Conservation (phyloP, 1,140 invertebrate species). For the Drosophila prosaltans region DNA sequence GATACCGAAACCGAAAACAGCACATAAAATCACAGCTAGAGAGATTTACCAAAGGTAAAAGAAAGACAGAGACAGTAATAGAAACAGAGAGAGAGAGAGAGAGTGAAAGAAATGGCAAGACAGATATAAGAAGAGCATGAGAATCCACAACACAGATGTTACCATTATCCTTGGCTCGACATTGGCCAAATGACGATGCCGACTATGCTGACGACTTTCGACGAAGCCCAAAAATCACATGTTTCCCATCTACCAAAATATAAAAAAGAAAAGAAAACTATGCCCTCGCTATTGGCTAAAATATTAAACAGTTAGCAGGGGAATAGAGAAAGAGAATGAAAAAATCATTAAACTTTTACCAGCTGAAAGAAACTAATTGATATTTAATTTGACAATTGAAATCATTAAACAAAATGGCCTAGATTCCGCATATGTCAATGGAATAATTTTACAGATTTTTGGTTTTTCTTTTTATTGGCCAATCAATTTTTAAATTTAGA, state of each 20-base stretch:
- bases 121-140: slow-evolving; percentile 15
- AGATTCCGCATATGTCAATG: no score
- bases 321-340: background rate
- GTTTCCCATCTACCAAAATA: background rate
- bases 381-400: no score
- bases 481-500: no score
- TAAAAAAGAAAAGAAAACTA: background rate
- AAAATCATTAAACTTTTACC: no score
- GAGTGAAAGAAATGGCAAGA: background rate
- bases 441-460: no score
- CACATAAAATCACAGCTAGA: slow-evolving; percentile 77
- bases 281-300: background rate
- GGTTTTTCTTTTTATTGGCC: no score
- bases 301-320: background rate
- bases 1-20: slow-evolving; percentile 77
- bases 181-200: slow-evolving; percentile 31
- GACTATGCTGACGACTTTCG: slow-evolving; percentile 4
- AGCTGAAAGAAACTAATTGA: no score
- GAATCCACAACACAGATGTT: slow-evolving; percentile 12
- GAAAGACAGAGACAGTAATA: slow-evolving; percentile 8
- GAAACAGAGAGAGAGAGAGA: background rate
- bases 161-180: slow-evolving; percentile 48
- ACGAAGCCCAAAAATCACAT: slow-evolving; percentile 9
- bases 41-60: slow-evolving; percentile 62
- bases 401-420: no score